phyloP scores from a whole-genome alignment of 37 sponge, comb jelly and placozoan genomes.

The Mnemiopsis leidyi region DNA sequence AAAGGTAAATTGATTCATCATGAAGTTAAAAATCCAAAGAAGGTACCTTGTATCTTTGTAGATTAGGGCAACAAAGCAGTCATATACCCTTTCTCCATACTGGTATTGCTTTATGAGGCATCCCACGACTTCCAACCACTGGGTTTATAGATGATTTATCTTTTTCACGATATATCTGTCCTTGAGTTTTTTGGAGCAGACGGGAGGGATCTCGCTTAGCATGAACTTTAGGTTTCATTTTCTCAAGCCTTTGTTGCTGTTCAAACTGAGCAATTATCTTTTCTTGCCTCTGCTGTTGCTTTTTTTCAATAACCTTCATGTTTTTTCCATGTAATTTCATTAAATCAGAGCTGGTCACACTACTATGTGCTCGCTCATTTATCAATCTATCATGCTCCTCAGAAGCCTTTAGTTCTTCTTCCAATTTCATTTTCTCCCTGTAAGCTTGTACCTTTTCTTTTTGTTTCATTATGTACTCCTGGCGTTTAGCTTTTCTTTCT shows the following conservation, averaged over 20 bases:
- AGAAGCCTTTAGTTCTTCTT: neutral
- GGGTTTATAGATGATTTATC: neutral
- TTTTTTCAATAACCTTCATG: slow-evolving; percentile 5
- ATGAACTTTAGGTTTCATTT: neutral
- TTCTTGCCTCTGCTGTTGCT: slow-evolving; percentile 26
- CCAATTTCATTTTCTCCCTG: slow-evolving; percentile 1
- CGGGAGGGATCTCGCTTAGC: neutral
- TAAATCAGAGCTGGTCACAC: neutral
- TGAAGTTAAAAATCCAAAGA: too few relatives aligned
- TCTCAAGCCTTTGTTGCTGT: slow-evolving; percentile 31
- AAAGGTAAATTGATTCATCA: too few relatives aligned
- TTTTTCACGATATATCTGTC: slow-evolving; percentile 21
- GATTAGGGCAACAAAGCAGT: too few relatives aligned
- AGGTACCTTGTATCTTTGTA: too few relatives aligned
- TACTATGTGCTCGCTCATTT: neutral
- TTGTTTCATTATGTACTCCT: slow-evolving; percentile 10
- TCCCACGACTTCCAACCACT: neutral
- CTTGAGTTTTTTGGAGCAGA: slow-evolving; percentile 28
- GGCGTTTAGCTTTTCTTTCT: slow-evolving; percentile 6
- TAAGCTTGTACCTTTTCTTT: slow-evolving; percentile 13
- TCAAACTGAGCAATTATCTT: slow-evolving; percentile 30
- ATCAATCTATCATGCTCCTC: neutral
- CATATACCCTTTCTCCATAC: slow-evolving; percentile 27
- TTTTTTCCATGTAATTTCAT: slow-evolving; percentile 22
- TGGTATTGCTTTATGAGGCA: slow-evolving; percentile 41